phyloP scores from a whole-genome alignment of 92 coral and sea anemone species.

The Zoanthus solanderi region DNA sequence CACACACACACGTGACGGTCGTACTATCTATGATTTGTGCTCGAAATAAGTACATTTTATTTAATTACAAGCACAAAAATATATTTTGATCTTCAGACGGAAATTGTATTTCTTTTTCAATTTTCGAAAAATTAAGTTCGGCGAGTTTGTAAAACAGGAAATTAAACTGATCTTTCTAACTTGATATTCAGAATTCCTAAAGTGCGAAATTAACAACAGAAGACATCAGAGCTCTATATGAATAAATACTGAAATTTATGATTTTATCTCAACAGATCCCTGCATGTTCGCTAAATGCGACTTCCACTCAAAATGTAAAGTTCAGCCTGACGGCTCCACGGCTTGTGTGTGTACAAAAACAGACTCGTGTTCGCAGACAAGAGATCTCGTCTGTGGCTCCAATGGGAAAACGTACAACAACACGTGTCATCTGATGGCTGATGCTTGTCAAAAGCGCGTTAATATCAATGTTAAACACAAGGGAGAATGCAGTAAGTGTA shows the following conservation, averaged over 20 bases:
- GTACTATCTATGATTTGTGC: too few species aligned
- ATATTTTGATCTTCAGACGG: too few species aligned
- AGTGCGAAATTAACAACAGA: not conserved
- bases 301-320: slow-evolving; percentile 77
- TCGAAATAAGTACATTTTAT: too few species aligned
- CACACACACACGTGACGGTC: too few species aligned
- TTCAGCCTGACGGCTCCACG: slow-evolving; percentile 67
- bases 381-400: slow-evolving; percentile 84
- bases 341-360: slow-evolving; percentile 78
- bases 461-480: slow-evolving; percentile 58
- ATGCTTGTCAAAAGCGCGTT: slow-evolving; percentile 68
- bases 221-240: not conserved
- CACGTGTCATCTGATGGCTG: slow-evolving; percentile 78
- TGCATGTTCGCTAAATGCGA: slow-evolving; percentile 77
- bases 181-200: too few species aligned
- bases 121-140: too few species aligned
- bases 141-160: too few species aligned
- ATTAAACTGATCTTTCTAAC: too few species aligned
- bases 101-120: too few species aligned
- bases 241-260: not conserved
- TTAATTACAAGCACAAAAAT: too few species aligned
- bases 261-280: slow-evolving; percentile 63
- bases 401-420: slow-evolving; percentile 74
- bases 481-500: slow-evolving; percentile 83
- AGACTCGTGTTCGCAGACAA: slow-evolving; percentile 65